A percentile compares a stretch with the other conserved stretches of the same genome.
Conservation (phyloP, 1,140 invertebrate species). For the Pygmarrhopalites habei region DNA sequence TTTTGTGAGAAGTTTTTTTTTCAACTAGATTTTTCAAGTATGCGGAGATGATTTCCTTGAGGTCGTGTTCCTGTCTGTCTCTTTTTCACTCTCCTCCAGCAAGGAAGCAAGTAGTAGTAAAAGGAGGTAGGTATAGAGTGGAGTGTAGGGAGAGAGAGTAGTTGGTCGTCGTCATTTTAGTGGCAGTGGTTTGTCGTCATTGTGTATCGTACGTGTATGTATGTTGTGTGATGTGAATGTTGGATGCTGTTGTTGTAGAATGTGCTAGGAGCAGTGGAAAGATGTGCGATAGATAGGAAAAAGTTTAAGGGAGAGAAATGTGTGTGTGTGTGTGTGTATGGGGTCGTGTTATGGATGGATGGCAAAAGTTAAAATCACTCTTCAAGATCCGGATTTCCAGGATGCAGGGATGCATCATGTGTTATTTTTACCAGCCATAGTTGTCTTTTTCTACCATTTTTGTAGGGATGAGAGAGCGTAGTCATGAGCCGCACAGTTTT, state of each 20-base stretch:
- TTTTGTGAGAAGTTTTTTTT: not conserved
- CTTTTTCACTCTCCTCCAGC: too few relatives aligned
- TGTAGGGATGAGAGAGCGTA: too few relatives aligned
- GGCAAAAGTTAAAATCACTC: slow-evolving; percentile 35
- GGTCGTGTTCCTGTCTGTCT: not conserved
- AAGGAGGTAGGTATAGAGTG: not conserved
- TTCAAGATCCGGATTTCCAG: slow-evolving; percentile 2
- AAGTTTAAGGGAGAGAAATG: slow-evolving; percentile 29
- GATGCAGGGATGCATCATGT: slow-evolving; percentile 17
- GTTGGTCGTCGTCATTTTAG: too few relatives aligned
- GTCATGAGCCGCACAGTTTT: too few relatives aligned
- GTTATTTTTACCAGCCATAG: slow-evolving; percentile 17
- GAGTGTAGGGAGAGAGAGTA: too few relatives aligned
- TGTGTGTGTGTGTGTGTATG: not conserved
- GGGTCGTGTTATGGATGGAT: slow-evolving; percentile 33
- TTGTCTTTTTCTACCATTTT: not conserved
- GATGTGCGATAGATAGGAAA: too few relatives aligned
- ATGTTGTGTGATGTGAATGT: too few relatives aligned
- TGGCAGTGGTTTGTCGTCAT: too few relatives aligned
- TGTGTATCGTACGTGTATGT: too few relatives aligned
- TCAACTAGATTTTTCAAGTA: not conserved
- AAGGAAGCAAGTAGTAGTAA: not conserved
- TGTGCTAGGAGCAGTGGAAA: too few relatives aligned
- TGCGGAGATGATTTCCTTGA: slow-evolving; percentile 1
- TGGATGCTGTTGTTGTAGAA: too few relatives aligned